A percentile compares a stretch with the other conserved stretches of the same genome.
Conservation (phyloP, 2,113 vertebrate species). For the Nymphicus hollandicus region DNA sequence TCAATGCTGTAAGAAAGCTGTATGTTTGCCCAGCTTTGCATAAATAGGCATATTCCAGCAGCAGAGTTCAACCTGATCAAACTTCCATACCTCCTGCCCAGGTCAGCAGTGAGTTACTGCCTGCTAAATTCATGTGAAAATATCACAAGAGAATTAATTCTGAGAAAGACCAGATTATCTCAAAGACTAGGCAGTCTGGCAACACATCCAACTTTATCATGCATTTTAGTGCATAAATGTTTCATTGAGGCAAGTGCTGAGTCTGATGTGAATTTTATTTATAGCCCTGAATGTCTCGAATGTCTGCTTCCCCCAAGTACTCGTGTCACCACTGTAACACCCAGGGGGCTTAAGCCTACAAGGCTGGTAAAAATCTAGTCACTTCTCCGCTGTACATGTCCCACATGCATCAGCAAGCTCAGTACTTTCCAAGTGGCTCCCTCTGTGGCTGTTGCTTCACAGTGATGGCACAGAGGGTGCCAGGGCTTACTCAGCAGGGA, state of each 20-base stretch:
- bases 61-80: not conserved
- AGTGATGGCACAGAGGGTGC: not conserved
- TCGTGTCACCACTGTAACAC: not conserved
- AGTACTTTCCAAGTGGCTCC: not conserved
- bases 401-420: conserved; percentile 14
- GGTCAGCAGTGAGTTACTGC: not conserved
- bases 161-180: conserved; percentile 9
- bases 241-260: conserved; percentile 52
- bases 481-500: not conserved
- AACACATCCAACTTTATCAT: conserved; percentile 47
- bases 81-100: not conserved
- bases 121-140: not conserved
- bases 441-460: not conserved
- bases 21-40: not conserved
- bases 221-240: conserved; percentile 46
- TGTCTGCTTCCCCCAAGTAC: not conserved
- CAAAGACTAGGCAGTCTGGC: conserved; percentile 19
- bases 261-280: conserved; percentile 53
- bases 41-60: not conserved
- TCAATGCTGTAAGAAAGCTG: not conserved
- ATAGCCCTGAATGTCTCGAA: not conserved
- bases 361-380: not conserved
- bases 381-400: not conserved
- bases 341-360: not conserved
- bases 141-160: not conserved